A percentile compares a stretch with the other conserved stretches of the same genome.
Evolutionary conservation across 2,888 invertebrate species (phyloP).

Genomic region (Iselma pallidipennis): DNA sequence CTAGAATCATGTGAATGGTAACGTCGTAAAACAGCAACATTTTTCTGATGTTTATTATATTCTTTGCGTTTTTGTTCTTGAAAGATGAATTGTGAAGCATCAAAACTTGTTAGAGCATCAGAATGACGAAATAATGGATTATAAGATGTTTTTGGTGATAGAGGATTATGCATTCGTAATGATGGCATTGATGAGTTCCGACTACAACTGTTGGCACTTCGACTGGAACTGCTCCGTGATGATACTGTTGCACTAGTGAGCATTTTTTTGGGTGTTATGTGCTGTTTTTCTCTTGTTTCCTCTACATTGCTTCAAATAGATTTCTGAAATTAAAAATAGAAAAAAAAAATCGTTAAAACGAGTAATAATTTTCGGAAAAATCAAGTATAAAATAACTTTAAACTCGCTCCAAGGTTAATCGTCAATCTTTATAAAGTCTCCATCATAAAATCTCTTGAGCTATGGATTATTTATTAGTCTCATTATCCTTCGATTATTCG

Average conservation of each 20-base stretch:
- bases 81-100: constrained; percentile 51
- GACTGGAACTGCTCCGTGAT: constrained; percentile 49
- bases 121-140: constrained; percentile 47
- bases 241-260: constrained; percentile 51
- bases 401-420: not conserved
- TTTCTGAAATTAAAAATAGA: not conserved
- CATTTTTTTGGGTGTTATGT: constrained; percentile 32
- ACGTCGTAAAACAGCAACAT: constrained; percentile 53
- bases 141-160: constrained; percentile 46
- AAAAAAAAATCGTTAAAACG: not conserved
- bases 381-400: not conserved
- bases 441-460: not conserved
- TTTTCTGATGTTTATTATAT: constrained; percentile 49
- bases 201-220: constrained; percentile 48
- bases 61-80: constrained; percentile 35
- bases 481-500: not conserved
- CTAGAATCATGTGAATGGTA: constrained; percentile 56
- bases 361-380: not conserved
- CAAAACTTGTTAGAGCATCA: constrained; percentile 50
- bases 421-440: not conserved
- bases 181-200: constrained; percentile 54
- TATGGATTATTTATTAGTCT: constrained; percentile 1
- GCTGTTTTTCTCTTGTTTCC: not conserved
- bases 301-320: constrained; percentile 5
- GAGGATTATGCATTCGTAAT: constrained; percentile 45